Percentiles rank a stretch among this genome's conserved stretches.
These are phyloP conservation scores for Condylostylus longicornis DNA, from an alignment of 1,140 invertebrate genomes.

Conservation along the genomic window DNA sequence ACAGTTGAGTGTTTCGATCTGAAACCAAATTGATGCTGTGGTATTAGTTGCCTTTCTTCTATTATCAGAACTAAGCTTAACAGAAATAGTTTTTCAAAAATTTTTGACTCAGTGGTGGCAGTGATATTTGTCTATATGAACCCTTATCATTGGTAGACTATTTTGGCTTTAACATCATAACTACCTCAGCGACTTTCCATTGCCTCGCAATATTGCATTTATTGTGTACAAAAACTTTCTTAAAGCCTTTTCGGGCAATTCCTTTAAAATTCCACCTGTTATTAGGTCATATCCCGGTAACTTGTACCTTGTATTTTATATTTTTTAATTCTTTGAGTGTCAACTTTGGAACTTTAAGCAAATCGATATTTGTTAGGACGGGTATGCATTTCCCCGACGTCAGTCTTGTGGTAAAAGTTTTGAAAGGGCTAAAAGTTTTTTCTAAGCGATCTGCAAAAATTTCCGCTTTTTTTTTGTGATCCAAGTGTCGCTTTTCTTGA, in stretches of 20 bases:
- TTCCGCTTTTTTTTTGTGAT: not conserved
- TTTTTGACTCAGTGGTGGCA: constrained; percentile 19
- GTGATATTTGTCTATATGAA: constrained; percentile 26
- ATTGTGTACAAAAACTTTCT: no score
- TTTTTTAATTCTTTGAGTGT: constrained; percentile 13
- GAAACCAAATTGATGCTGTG: not conserved
- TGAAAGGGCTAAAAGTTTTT: not conserved
- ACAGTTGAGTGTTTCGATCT: constrained; percentile 1
- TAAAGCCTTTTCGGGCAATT: no score
- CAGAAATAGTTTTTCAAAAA: constrained; percentile 15
- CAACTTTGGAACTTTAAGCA: not conserved
- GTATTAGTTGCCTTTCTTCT: not conserved
- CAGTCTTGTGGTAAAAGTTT: no score
- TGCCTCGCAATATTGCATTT: no score
- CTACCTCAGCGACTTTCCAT: constrained; percentile 16
- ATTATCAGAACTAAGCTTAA: not conserved
- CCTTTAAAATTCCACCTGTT: no score
- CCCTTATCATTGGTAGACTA: constrained; percentile 14
- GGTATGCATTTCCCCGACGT: not conserved
- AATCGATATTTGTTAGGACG: not conserved
- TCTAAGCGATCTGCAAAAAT: not conserved
- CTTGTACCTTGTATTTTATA: no score
- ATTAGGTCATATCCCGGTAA: no score
- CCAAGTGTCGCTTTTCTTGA: not conserved
- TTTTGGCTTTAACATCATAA: constrained; percentile 20